Percentiles rank a stretch among this genome's conserved stretches.
phyloP scores from a whole-genome alignment of 1,140 invertebrate genomes.

The Hylaeus anthracinus region DNA sequence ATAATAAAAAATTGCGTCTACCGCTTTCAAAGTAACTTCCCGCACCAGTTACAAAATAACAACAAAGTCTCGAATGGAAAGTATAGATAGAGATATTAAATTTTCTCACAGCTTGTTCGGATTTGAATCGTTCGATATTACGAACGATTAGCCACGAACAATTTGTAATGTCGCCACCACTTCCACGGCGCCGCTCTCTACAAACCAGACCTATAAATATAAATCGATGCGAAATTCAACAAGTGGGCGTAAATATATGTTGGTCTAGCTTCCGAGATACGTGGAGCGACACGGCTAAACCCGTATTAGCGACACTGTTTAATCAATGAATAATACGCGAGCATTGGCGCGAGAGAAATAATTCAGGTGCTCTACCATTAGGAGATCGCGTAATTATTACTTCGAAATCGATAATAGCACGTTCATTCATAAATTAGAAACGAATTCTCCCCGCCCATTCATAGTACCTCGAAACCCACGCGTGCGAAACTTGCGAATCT shows the following conservation, averaged over 20 bases:
- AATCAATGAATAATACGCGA: background rate
- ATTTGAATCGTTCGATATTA: background rate
- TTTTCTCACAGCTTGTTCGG: background rate
- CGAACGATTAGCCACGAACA: background rate
- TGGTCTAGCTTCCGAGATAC: conserved; percentile 7
- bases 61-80: background rate
- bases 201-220: conserved; percentile 14
- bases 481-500: too few species aligned
- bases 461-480: too few species aligned
- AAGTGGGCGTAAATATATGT: conserved; percentile 22
- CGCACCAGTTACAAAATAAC: background rate
- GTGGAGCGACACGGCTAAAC: background rate
- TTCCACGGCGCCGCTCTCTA: background rate
- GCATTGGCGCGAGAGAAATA: background rate
- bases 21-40: too few species aligned
- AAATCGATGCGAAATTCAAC: background rate
- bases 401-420: background rate
- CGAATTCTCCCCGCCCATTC: too few species aligned
- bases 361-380: background rate
- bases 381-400: background rate
- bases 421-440: background rate
- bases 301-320: background rate
- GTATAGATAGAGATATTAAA: too few species aligned
- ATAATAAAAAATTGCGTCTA: too few species aligned
- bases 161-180: conserved; percentile 4